A percentile compares a stretch with the other conserved stretches of the same genome.
phyloP scores from a whole-genome alignment of 2,113 vertebrate genomes.

The Hepsetus odoe region DNA sequence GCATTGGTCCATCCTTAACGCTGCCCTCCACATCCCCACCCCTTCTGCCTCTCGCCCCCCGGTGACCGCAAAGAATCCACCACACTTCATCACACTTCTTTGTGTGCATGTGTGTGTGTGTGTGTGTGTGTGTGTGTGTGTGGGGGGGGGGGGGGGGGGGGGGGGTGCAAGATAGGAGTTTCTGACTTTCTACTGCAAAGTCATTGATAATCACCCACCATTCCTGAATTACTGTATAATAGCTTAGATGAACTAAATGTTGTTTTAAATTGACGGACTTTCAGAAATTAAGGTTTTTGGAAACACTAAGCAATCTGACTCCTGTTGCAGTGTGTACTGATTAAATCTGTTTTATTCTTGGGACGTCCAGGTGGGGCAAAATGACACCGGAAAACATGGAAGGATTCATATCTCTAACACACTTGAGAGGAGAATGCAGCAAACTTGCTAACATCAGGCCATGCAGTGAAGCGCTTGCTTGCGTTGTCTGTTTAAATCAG shows the following conservation, averaged over 20 bases:
- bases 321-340: no score
- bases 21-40: constrained; percentile 56
- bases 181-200: not conserved
- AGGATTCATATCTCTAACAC: not conserved
- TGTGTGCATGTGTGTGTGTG: no score
- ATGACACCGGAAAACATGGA: no score
- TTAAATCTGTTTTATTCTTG: no score
- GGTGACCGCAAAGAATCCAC: not conserved
- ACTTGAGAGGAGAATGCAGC: not conserved
- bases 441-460: not conserved
- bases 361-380: no score
- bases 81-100: no score
- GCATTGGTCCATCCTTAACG: constrained; percentile 66
- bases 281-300: no score
- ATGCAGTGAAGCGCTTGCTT: not conserved
- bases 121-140: no score
- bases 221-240: not conserved
- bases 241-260: not conserved
- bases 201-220: not conserved
- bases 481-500: not conserved
- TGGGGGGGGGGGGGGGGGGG: no score
- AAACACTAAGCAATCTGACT: no score
- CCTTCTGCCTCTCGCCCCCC: constrained; percentile 28
- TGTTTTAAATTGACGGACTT: no score
- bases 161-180: no score